Conservation (phyloP, 2,797 vertebrate species). For the Menidia menidia region DNA sequence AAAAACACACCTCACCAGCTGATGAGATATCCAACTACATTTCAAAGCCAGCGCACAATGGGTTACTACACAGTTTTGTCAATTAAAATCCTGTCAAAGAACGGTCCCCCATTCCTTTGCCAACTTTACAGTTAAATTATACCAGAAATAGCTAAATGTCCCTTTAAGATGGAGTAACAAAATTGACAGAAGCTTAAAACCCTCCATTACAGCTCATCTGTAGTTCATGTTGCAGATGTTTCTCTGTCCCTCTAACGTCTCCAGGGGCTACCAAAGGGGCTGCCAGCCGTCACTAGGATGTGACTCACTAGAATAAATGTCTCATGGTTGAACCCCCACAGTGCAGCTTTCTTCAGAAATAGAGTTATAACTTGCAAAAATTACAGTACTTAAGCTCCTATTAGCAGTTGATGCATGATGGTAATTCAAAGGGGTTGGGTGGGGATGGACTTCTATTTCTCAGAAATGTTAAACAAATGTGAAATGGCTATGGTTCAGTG, state of each 20-base stretch:
- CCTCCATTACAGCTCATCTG: conserved; percentile 46
- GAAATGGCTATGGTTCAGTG: not conserved
- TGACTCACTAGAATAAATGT: conserved; percentile 62
- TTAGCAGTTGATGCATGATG: conserved; percentile 32
- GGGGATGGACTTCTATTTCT: conserved; percentile 16
- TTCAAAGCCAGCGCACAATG: not conserved
- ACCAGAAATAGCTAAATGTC: conserved; percentile 37
- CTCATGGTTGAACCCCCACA: conserved; percentile 31
- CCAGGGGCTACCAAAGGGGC: conserved; percentile 40
- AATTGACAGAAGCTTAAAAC: conserved; percentile 52
- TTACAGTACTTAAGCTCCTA: conserved; percentile 46
- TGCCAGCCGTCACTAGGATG: conserved; percentile 61
- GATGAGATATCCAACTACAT: conserved; percentile 13
- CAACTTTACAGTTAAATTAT: conserved; percentile 16
- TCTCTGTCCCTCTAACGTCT: conserved; percentile 45
- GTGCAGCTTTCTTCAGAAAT: conserved; percentile 38
- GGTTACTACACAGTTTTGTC: not conserved
- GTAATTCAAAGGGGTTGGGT: conserved; percentile 28
- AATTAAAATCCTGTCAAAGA: not conserved
- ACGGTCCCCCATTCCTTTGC: conserved; percentile 14
- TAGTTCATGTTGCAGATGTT: conserved; percentile 61
- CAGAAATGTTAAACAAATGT: conserved; percentile 22
- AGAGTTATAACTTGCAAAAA: conserved; percentile 50
- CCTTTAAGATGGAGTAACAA: conserved; percentile 39
- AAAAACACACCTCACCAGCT: not conserved